These are phyloP conservation scores for Porites lobata DNA, from an alignment of 92 coral and sea anemone species.

Conservation along the genomic window DNA sequence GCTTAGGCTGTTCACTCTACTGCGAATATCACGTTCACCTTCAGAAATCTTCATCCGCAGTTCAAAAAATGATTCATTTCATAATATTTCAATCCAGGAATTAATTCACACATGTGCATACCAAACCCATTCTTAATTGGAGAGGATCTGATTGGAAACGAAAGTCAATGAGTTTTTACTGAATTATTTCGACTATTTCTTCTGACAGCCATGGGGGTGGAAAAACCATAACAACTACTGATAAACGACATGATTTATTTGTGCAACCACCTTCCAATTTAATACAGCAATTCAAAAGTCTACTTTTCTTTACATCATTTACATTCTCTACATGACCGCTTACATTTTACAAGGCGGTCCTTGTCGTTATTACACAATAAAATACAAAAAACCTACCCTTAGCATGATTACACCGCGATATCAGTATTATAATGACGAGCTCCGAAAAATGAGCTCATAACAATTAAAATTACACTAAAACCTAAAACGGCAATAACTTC, in stretches of 20 bases:
- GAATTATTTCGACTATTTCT: too few species aligned
- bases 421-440: conserved; percentile 1
- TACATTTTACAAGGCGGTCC: conserved; percentile 61
- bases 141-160: too few species aligned
- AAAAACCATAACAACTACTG: not conserved
- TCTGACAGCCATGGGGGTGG: not conserved
- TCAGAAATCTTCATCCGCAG: too few species aligned
- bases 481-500: conserved; percentile 68
- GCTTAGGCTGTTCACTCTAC: too few species aligned
- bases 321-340: conserved; percentile 91
- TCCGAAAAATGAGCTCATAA: conserved; percentile 42
- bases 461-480: conserved; percentile 72
- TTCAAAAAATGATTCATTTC: too few species aligned
- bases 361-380: conserved; percentile 59
- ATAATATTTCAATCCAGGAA: too few species aligned
- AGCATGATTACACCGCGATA: conserved; percentile 41
- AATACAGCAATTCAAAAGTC: conserved; percentile 84
- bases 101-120: too few species aligned
- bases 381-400: conserved; percentile 57
- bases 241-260: conserved; percentile 29
- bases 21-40: too few species aligned
- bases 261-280: conserved; percentile 85
- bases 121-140: too few species aligned
- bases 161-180: too few species aligned
- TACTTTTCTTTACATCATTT: conserved; percentile 83